phyloP scores from a whole-genome alignment of 2,113 vertebrate species.

The Shinisaurus crocodilurus region DNA sequence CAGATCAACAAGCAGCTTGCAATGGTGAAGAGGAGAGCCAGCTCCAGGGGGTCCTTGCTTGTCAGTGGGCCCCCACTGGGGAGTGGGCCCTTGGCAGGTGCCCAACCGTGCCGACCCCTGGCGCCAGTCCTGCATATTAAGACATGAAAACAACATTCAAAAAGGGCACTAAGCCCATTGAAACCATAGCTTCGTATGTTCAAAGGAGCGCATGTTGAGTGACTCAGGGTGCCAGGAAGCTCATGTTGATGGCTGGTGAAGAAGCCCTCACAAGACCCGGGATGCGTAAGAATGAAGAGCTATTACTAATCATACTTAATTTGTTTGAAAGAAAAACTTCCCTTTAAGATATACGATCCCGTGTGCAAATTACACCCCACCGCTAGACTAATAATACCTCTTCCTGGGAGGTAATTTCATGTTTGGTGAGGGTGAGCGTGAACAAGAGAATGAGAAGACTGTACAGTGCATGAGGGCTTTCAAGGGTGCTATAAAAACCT shows the following conservation, averaged over 20 bases:
- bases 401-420: conserved; percentile 61
- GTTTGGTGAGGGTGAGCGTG: conserved; percentile 26
- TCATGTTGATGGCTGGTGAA: conserved; percentile 59
- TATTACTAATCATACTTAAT: conserved; percentile 28
- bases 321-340: conserved; percentile 33
- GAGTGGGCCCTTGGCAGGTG: no score
- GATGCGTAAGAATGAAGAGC: neutral
- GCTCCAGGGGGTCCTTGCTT: no score
- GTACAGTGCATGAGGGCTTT: neutral
- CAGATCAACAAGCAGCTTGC: no score
- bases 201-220: neutral
- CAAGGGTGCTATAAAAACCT: neutral
- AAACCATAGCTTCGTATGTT: neutral
- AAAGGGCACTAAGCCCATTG: no score
- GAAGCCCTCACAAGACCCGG: conserved; percentile 48
- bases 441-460: neutral
- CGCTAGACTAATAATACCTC: conserved; percentile 60
- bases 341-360: conserved; percentile 50
- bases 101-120: no score
- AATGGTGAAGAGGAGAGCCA: no score
- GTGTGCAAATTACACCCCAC: conserved; percentile 48
- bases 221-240: conserved; percentile 44
- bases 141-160: no score
- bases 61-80: no score
- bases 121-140: no score